Conservation (phyloP, 2,113 vertebrate genomes). For the Antennarius striatus region DNA sequence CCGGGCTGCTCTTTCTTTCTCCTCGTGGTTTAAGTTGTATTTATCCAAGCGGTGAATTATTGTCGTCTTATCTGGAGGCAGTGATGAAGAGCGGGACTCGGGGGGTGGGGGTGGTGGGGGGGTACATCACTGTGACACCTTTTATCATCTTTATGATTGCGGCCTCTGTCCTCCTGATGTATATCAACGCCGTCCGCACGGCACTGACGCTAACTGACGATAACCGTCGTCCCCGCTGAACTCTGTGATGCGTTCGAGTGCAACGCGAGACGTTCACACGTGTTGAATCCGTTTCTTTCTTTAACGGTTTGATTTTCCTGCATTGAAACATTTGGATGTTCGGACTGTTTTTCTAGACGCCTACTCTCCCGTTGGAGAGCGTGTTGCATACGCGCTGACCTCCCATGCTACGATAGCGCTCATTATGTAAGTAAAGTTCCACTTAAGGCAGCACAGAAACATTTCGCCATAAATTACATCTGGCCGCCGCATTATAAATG, state of each 20-base stretch:
- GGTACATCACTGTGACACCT: not conserved
- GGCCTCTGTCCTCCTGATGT: not conserved
- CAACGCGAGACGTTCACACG: too few species aligned
- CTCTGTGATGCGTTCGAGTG: too few species aligned
- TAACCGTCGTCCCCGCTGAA: too few species aligned
- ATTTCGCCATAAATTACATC: slow-evolving; percentile 51
- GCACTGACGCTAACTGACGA: too few species aligned
- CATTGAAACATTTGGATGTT: slow-evolving; percentile 5
- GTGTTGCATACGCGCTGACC: slow-evolving; percentile 4
- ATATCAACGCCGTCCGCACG: not conserved
- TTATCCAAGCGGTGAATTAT: not conserved
- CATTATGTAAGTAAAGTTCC: slow-evolving; percentile 48
- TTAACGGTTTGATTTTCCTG: too few species aligned
- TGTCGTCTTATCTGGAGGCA: not conserved
- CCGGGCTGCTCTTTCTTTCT: not conserved
- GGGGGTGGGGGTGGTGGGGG: too few species aligned
- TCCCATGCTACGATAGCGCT: not conserved
- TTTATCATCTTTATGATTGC: slow-evolving; percentile 2
- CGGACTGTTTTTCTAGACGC: not conserved
- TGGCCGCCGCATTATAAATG: slow-evolving; percentile 43
- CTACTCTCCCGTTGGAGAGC: not conserved
- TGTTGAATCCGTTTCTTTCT: too few species aligned
- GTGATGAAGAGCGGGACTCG: not conserved
- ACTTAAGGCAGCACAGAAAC: slow-evolving; percentile 33
- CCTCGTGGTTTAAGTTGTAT: not conserved